phyloP scores from a whole-genome alignment of 2,113 vertebrate species.

The Rhadina sibilatrix region DNA sequence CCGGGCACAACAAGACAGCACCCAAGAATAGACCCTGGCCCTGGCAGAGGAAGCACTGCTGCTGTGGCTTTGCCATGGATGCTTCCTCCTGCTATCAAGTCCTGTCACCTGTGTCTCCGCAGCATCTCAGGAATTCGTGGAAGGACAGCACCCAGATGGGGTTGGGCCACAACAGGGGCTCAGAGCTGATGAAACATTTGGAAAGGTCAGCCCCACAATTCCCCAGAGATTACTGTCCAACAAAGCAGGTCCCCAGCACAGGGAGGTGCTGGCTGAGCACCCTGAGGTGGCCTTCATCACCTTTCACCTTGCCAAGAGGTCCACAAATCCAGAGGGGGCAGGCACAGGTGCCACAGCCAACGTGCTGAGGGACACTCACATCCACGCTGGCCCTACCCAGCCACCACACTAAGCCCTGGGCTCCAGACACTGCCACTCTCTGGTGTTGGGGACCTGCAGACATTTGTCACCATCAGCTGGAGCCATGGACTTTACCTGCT shows the following conservation, averaged over 20 bases:
- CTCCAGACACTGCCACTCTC: neutral
- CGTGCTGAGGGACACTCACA: rapidly evolving
- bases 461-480: rapidly evolving
- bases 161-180: neutral
- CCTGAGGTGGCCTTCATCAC: neutral
- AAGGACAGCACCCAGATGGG: neutral
- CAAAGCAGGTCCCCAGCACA: neutral
- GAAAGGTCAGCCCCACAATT: neutral
- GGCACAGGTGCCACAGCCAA: neutral
- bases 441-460: neutral
- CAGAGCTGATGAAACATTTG: neutral
- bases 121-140: neutral
- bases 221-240: neutral
- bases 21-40: neutral
- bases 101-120: rapidly evolving
- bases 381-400: rapidly evolving
- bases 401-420: no score
- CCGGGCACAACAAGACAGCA: neutral
- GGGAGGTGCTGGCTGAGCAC: neutral
- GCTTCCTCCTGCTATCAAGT: neutral
- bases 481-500: neutral
- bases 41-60: neutral
- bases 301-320: neutral
- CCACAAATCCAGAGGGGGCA: neutral
- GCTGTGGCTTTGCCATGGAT: neutral